Evolutionary conservation across 1,140 invertebrate genomes (phyloP), one percentile per base, ranked within the genome.

Genomic region (Teleogryllus occipitalis): DNA sequence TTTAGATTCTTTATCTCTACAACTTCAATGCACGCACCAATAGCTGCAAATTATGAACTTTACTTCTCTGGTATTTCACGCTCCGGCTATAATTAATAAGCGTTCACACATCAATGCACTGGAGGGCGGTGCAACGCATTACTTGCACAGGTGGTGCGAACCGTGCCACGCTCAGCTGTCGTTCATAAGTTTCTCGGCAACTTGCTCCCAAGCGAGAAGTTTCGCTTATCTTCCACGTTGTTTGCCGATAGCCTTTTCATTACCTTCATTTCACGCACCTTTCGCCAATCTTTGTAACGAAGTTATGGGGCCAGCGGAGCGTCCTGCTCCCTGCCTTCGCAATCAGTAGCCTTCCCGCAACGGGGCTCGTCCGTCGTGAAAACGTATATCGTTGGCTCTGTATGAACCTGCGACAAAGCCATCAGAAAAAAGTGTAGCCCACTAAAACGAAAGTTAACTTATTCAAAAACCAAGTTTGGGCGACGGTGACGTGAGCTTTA

Each of bases 401-500:
- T 65, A 18, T 65, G 54, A 65, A 18, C 54, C 18, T 65, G 54
- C 54, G 54, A 65, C 54, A 65, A 65, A 65, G 54, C 18, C 54
- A 65, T 65, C 54, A 65, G 54, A 65, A 65, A 39, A 65, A 65
- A 65, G 54, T 65, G 54, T 65, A 65, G 54, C 54, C 27, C 54
- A 65, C 54, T 65, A 65, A 65, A 65, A 65, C 54, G 54, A 65
- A 65, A 65, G 54, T 65, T 65, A 65, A 65, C 54, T 65, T 65
- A 65, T 65, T 65, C 54, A 65, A 65, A 39, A 65, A 65, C 2
- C 54, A 65, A 65, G 54, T 65, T 65, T 65, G 54, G 54, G 54
- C 18, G 54, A 65, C 10, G 10, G 10, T 65, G 54, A 65, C 54
- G 54, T 65, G 54, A 65, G 54, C 54, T 65, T 65, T 65, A 65